Base-by-base conservation (phyloP, 2,113 vertebrate species). In the Ictalurus furcatus region DNA sequence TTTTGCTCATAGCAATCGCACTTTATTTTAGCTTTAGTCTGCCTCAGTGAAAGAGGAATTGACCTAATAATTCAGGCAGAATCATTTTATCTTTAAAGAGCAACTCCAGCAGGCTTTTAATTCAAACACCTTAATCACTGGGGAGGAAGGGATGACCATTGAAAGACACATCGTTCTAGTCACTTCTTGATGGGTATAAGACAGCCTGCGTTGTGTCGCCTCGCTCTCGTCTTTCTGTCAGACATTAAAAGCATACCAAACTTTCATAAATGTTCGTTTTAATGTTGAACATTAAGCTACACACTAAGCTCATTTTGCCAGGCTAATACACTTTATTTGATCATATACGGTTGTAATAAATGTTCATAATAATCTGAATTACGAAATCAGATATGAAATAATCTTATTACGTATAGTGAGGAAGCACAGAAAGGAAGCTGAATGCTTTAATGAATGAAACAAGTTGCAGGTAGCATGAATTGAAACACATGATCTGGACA, bases 1-100 rank as follows among this genome's bases (percentile, higher is more conserved):
- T 81, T 87, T 76, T 63, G 44, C 85, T 90, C 74, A 54, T 71
- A 90, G 87, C 87, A 90, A 54, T 88, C n/a, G 90, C 90, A 91
- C 91, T 91, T 91, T 90, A 90, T 88, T 59, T 90, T 76, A 81
- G 48, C 48, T 85, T 88, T 58, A 52, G 11, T 37, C 9, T 82
- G 83, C 52, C 28, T 85, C 40, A 9, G 6, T 84, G 19, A 52
- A 52, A 28, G 13, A 82, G 59, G 59, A 84, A 67, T 16, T 69
- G 25, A 34, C 17, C 25, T 63, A 14, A 19, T 16, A 16, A 59
- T 76, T 74, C 56, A 59, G 76, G 78, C 40, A 81, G 74, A 83
- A 63, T 40, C 30, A 34, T 73, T 73, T 23, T 30, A 21, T 11
- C 28, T 73, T 54, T 73, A 56, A 52, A 85, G 37, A n/a, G 48